phyloP scores from a whole-genome alignment of 2,113 vertebrate genomes.

The Semnornis frantzii region DNA sequence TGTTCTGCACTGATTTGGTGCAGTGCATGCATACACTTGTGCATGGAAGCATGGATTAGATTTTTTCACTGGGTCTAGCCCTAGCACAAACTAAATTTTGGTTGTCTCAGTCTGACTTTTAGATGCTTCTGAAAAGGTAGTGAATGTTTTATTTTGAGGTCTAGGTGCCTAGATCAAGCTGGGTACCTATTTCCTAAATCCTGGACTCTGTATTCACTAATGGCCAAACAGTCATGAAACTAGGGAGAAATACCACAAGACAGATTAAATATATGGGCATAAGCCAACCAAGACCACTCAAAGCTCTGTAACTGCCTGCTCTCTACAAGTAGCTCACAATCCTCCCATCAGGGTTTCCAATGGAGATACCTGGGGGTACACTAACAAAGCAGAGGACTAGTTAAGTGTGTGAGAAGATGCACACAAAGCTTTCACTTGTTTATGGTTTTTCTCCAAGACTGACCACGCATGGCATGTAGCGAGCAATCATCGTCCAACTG shows the following conservation, averaged over 20 bases:
- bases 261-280: neutral
- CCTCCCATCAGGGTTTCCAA: neutral
- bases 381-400: neutral
- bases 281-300: neutral
- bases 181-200: neutral
- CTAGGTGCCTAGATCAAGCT: neutral
- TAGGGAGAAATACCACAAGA: neutral
- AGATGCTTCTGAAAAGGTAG: neutral
- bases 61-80: neutral
- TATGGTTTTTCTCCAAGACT: neutral
- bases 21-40: neutral
- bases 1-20: neutral
- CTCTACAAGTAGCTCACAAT: neutral
- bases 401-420: neutral
- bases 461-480: neutral
- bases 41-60: neutral
- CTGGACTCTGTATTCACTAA: neutral
- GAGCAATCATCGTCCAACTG: neutral
- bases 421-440: neutral
- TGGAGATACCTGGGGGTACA: neutral
- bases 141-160: neutral
- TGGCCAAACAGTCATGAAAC: neutral
- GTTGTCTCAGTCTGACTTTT: neutral
- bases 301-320: neutral
- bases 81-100: neutral